These are phyloP conservation scores for Sarcophaga caerulescens DNA, from an alignment of 2,888 invertebrate species.

Conservation along the genomic window DNA sequence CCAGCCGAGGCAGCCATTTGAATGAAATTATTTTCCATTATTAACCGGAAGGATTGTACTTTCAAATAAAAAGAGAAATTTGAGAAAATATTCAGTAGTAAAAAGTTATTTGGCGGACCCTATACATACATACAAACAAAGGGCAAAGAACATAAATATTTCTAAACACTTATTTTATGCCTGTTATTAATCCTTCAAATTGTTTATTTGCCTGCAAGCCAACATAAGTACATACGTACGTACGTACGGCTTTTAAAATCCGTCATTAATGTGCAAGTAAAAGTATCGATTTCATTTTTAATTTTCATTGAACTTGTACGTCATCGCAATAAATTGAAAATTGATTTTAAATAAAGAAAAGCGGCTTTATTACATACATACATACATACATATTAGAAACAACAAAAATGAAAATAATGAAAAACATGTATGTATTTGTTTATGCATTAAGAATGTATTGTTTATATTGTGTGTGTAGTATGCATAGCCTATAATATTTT, in stretches of 20 bases:
- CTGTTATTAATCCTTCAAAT: background rate
- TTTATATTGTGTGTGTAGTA: background rate
- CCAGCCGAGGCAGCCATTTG: no score
- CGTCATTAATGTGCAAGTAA: background rate
- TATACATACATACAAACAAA: no score
- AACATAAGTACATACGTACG: no score
- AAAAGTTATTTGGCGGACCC: no score
- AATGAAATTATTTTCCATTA: no score
- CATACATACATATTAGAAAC: background rate
- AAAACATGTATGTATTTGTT: background rate
- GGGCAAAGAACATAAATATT: no score
- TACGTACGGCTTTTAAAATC: background rate
- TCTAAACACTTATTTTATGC: background rate
- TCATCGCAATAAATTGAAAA: no score
- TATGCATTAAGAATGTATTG: background rate
- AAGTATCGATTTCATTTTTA: background rate
- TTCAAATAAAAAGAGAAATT: no score
- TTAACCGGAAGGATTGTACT: no score
- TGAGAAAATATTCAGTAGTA: no score
- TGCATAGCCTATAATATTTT: background rate
- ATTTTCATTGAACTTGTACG: no score
- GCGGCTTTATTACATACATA: background rate
- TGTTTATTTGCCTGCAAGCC: background rate
- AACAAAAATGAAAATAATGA: background rate
- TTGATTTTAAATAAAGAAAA: background rate